Conservation (phyloP, 2,888 invertebrate species). For the Zelleria hepariella region DNA sequence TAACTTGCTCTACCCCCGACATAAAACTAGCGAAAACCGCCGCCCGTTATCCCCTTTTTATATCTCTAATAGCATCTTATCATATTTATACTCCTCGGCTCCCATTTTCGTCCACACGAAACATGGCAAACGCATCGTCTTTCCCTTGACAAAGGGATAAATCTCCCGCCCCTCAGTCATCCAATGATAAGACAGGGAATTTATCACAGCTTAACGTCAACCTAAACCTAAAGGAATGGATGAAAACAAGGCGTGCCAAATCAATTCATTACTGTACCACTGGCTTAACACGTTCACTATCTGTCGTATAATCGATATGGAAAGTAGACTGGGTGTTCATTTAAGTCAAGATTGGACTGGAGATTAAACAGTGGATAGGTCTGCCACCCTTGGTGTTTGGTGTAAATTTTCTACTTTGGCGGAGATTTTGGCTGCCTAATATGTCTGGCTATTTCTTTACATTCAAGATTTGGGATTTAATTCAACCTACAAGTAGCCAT, state of each 20-base stretch:
- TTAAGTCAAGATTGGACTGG: constrained; percentile 62
- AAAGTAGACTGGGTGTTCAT: constrained; percentile 54
- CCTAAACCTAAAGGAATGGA: constrained; percentile 20
- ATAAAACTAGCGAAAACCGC: constrained; percentile 35
- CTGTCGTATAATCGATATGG: constrained; percentile 40
- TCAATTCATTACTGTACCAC: constrained; percentile 62
- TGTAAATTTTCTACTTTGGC: not conserved
- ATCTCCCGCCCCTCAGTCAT: constrained; percentile 19
- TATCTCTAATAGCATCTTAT: constrained; percentile 52
- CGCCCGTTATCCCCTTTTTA: constrained; percentile 24
- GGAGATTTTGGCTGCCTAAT: not conserved
- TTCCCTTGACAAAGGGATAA: constrained; percentile 40
- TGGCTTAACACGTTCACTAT: constrained; percentile 46
- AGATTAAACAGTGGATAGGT: constrained; percentile 58
- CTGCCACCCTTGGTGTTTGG: constrained; percentile 23
- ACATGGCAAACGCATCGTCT: constrained; percentile 44
- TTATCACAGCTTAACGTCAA: constrained; percentile 13
- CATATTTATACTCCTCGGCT: constrained; percentile 55
- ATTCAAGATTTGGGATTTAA: not conserved
- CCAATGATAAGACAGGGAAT: constrained; percentile 8
- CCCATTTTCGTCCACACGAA: constrained; percentile 32
- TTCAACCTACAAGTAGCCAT: no score
- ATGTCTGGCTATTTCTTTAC: not conserved
- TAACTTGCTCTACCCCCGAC: constrained; percentile 20
- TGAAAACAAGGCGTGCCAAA: constrained; percentile 37